Base-by-base conservation (phyloP, 2,113 vertebrate genomes). In the Macroglossus sobrinus region DNA sequence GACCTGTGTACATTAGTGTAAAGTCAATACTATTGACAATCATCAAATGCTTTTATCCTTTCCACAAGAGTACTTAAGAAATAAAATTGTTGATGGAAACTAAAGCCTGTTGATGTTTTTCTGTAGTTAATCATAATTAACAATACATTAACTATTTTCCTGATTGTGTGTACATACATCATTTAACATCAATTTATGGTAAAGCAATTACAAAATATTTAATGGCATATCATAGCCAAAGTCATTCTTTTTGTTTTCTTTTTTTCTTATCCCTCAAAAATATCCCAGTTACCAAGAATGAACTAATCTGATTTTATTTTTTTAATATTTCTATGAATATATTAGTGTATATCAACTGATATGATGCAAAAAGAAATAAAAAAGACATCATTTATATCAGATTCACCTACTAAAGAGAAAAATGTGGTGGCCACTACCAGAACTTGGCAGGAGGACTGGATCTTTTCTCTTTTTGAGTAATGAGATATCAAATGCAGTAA, bases 121-220 rank as follows among this genome's bases (percentile, higher is more conserved):
- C 68, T 97, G 19, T 96, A 75, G 86, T 95, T 96, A 94, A 91
- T 80, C 71, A 88, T 95, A 94, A 97, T 93, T 94, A 95, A 93
- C 88, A 97, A 96, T 91, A 47, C 22, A 96, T 96, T 84, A 93
- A 95, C 55, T 93, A 92, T 91, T 89, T 97, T 94, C 43, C 26
- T 93, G 69, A 94, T 89, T 74, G 12, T 74, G 45, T 79, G 9
- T 35, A 40, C 59, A 79, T 84, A 79, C 3, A 50, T 91, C 82
- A 93, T 84, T 94, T 94, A 89, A 69, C 75, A 81, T 26, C 71
- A 35, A 96, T 75, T 91, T 80, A 93, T 80, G 26, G 5, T 50
- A 93, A 82, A 95, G 7, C 40, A 13, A 64, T 85, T 93, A 87
- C 19, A 55, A 85, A 92, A 22, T 53, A 87, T 66, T 95, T 87